Base-by-base conservation (phyloP, 1,140 invertebrate species). In the Hycleus cichorii region DNA sequence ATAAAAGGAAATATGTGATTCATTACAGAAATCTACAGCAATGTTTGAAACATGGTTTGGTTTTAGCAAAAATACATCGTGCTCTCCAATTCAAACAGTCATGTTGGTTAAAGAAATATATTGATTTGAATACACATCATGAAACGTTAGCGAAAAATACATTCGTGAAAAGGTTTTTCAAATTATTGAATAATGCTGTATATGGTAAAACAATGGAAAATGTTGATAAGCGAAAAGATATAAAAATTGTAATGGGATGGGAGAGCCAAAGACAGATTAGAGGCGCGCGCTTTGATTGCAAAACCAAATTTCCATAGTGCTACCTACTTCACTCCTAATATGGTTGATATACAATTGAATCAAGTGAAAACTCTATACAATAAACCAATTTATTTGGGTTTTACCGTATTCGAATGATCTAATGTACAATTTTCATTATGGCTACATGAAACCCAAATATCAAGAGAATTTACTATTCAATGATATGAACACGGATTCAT, bases 401-500 rank as follows among this genome's bases (percentile, higher is more conserved):
- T 70, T 40, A 32, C 39, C 11, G 65, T 72, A 27, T 49, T 66
- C 64, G 7, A 74, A 74, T 64, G 55, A 45, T 4, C 39, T 48
- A 25, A 59, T 72, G 45, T 71, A 72, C 57, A 56, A 70, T 51
- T 71, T 71, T 47, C 65, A 71, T 56, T 72, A 68, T 63, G 53
- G 59, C 12, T 63, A 56, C 47, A 66, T 69, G 46, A 54, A 58
- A 60, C 45, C 48, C 39, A 49, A 57, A 59, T 69, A 60, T 57
- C 42, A 39, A 18, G 10, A 63, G 6, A 58, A 64, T 8, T 49
- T 48, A 3, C 64, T 69, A 53, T 48, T 76, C 18, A 52, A 69
- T 18, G 75, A 75, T 56, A 72, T 61, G 1, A 75, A 77, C 60
- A 77, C 75, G 0, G 72, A 76, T 64, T 67, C 61, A 47, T 66